Conservation (phyloP, 2,797 vertebrate genomes). For the Cossypha caffra region DNA sequence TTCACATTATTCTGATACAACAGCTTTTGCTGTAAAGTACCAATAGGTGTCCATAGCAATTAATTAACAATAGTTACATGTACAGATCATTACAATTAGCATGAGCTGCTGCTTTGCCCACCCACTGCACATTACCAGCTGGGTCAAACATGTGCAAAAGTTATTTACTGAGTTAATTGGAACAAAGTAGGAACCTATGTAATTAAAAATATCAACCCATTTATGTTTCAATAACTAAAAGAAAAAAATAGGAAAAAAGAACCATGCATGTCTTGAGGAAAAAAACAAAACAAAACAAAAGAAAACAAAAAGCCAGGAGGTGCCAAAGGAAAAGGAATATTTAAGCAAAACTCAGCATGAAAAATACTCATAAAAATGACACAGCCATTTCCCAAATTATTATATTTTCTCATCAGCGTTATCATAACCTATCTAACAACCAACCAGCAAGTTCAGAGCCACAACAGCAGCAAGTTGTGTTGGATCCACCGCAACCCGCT, state of each 20-base stretch:
- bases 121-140: neutral
- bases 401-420: neutral
- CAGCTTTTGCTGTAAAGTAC: neutral
- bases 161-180: neutral
- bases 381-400: neutral
- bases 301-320: neutral
- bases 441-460: neutral
- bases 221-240: neutral
- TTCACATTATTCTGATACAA: neutral
- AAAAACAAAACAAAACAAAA: too few species aligned
- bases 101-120: neutral
- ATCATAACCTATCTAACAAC: neutral
- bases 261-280: neutral
- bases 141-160: neutral
- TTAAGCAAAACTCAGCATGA: neutral
- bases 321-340: neutral
- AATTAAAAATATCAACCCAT: neutral
- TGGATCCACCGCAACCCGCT: accelerated
- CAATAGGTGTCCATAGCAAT: neutral
- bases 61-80: neutral
- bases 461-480: accelerated
- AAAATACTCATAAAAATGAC: neutral
- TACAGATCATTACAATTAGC: neutral
- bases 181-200: neutral
- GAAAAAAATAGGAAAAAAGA: neutral